Evolutionary conservation across 2,113 vertebrate species (phyloP).

Genomic region (Ploceus nigricollis): DNA sequence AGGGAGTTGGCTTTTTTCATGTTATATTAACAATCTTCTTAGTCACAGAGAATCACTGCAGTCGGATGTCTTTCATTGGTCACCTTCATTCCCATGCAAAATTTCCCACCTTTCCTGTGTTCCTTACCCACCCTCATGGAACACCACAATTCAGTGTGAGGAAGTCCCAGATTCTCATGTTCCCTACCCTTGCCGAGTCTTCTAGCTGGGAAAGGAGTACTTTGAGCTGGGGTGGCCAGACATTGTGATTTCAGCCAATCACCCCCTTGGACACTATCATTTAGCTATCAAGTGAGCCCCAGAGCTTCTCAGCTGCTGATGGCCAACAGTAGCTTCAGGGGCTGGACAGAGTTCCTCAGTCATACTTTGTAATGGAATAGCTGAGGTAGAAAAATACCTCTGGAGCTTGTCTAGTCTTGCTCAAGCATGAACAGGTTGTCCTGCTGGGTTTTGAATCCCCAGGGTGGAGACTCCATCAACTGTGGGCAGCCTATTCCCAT

Average conservation of each 20-base stretch:
- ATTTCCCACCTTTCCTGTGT: background rate
- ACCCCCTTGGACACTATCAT: background rate
- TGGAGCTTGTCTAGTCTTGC: background rate
- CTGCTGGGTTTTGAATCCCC: background rate
- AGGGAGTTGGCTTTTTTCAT: background rate
- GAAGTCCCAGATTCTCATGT: background rate
- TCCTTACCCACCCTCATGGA: background rate
- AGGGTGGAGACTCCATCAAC: background rate
- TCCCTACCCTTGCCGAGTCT: background rate
- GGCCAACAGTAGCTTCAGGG: background rate
- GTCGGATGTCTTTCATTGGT: background rate
- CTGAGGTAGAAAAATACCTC: background rate
- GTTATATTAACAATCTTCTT: background rate
- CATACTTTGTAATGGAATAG: background rate
- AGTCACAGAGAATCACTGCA: background rate
- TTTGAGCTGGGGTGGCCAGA: background rate
- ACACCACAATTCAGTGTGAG: background rate
- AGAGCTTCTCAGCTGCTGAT: background rate
- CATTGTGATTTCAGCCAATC: background rate
- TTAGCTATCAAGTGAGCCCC: background rate
- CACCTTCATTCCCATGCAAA: background rate
- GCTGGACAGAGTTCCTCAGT: background rate
- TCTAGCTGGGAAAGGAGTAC: background rate
- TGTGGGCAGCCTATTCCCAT: background rate
- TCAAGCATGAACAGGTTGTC: background rate